phyloP scores from a whole-genome alignment of 2,888 invertebrate species.

The Dicycla oo region DNA sequence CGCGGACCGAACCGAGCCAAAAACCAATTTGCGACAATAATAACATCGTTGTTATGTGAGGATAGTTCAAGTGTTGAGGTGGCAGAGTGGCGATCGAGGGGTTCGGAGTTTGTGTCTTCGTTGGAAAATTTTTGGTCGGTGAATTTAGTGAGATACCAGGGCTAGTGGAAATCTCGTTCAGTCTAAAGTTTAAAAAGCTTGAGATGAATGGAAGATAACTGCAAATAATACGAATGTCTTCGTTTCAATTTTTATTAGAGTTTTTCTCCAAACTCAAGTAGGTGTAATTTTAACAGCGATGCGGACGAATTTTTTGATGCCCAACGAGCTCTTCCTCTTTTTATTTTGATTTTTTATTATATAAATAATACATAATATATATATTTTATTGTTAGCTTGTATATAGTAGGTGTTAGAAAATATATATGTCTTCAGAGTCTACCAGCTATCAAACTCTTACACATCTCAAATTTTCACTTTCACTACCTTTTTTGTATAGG shows the following conservation, averaged over 20 bases:
- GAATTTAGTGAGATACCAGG: not conserved
- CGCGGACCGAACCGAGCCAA: conserved; percentile 85
- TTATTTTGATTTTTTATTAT: no score
- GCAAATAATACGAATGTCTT: not conserved
- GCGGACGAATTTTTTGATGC: no score
- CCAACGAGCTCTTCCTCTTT: no score
- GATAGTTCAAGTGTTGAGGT: conserved; percentile 26
- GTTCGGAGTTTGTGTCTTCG: not conserved
- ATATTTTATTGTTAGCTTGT: no score
- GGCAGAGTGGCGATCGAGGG: conserved; percentile 13
- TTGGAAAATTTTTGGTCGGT: not conserved
- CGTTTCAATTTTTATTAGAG: no score
- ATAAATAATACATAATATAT: no score
- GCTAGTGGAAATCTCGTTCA: not conserved
- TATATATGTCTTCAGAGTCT: no score
- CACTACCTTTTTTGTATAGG: not conserved
- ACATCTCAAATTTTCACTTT: not conserved
- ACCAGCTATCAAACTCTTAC: not conserved
- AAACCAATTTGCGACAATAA: conserved; percentile 88
- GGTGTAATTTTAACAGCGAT: no score
- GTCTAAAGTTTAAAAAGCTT: not conserved
- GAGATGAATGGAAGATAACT: not conserved
- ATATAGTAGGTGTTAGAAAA: no score
- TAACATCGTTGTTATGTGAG: conserved; percentile 77
- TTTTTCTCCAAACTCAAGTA: no score